Percentiles rank a stretch among this genome's conserved stretches.
Conservation (phyloP, 2,797 vertebrate species). For the Pogoniulus pusillus region DNA sequence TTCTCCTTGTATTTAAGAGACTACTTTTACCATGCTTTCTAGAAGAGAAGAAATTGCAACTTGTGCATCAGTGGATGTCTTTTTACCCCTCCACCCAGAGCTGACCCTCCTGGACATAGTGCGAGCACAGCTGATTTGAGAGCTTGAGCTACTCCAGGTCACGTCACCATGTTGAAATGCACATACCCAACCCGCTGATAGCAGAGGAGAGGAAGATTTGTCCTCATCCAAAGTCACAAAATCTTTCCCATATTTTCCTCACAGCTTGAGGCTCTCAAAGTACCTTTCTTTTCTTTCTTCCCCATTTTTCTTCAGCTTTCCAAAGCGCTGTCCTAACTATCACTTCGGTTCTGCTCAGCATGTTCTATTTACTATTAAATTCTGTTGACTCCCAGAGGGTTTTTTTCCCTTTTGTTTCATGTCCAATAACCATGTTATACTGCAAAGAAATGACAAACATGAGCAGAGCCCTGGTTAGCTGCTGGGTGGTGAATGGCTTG, state of each 20-base stretch:
- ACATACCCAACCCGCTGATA: background rate
- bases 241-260: background rate
- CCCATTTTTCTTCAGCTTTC: background rate
- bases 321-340: background rate
- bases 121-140: background rate
- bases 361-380: background rate
- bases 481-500: background rate
- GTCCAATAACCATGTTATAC: background rate
- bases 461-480: background rate
- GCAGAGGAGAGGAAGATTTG: background rate
- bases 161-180: fast-evolving
- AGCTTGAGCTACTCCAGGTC: background rate
- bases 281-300: background rate
- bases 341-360: background rate
- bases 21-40: background rate
- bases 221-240: background rate
- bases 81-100: background rate
- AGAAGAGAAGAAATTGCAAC: background rate
- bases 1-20: background rate
- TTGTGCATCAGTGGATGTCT: background rate
- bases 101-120: background rate
- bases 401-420: background rate
- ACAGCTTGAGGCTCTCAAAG: background rate
- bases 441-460: background rate
- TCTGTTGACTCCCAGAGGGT: background rate